A percentile compares a stretch with the other conserved stretches of the same genome.
These are phyloP conservation scores for Tyto alba DNA, from an alignment of 2,113 vertebrate species.

Conservation along the genomic window DNA sequence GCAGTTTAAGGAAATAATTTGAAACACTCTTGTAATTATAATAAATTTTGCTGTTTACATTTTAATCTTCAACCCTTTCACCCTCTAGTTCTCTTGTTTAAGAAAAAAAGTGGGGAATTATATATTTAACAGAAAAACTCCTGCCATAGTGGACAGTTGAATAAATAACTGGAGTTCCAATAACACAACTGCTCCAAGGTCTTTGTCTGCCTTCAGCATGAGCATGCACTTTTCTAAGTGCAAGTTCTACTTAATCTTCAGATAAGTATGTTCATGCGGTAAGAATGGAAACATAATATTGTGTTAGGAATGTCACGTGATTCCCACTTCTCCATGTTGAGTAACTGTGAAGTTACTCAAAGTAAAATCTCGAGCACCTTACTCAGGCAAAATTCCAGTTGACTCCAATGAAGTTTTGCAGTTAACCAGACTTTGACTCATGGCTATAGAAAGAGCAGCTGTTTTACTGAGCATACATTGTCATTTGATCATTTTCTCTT, in stretches of 20 bases:
- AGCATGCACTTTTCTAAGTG: neutral
- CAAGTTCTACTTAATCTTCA: constrained; percentile 41
- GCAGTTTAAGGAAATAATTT: constrained; percentile 79
- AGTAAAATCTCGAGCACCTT: constrained; percentile 26
- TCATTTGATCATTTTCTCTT: neutral
- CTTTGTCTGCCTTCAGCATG: constrained; percentile 31
- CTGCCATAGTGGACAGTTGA: constrained; percentile 42
- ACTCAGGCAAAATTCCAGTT: constrained; percentile 29
- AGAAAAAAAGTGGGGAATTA: constrained; percentile 20
- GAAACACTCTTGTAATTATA: constrained; percentile 80
- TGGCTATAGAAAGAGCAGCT: neutral
- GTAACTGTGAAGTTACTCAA: constrained; percentile 41
- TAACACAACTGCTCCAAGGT: neutral
- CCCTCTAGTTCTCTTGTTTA: constrained; percentile 60
- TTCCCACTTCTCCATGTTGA: neutral
- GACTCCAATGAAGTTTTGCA: neutral
- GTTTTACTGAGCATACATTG: neutral
- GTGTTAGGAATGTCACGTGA: constrained; percentile 24
- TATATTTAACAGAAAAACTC: constrained; percentile 51
- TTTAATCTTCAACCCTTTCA: constrained; percentile 76
- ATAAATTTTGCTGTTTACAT: constrained; percentile 81
- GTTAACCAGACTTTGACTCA: neutral
- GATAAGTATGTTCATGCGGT: neutral
- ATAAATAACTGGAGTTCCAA: constrained; percentile 45
- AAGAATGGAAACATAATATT: constrained; percentile 46